These are phyloP conservation scores for Callopanchax toddi DNA, from an alignment of 2,113 vertebrate species.

Conservation along the genomic window DNA sequence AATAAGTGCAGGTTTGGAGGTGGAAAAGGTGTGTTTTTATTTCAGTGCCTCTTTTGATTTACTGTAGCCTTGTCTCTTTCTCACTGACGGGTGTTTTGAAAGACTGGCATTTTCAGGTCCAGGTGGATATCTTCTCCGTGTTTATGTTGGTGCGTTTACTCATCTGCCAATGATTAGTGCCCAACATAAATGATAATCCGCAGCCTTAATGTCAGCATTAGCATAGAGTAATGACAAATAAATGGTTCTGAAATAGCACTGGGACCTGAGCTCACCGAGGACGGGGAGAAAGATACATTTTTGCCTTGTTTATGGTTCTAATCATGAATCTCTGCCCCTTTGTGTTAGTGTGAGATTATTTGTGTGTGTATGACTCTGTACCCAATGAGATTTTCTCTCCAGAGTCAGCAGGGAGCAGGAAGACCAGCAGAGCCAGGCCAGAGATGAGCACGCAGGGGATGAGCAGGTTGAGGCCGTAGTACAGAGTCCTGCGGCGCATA, in stretches of 20 bases:
- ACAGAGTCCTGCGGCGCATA: slow-evolving; percentile 88
- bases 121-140: slow-evolving; percentile 28
- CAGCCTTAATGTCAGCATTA: slow-evolving; percentile 55
- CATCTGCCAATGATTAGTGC: slow-evolving; percentile 32
- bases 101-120: slow-evolving; percentile 44
- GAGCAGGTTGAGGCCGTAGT: slow-evolving; percentile 90
- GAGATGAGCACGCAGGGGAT: slow-evolving; percentile 92
- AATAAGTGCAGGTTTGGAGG: slow-evolving; percentile 20
- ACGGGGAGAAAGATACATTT: background rate
- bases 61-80: slow-evolving; percentile 29
- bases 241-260: slow-evolving; percentile 12
- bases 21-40: slow-evolving; percentile 20
- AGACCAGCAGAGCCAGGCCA: slow-evolving; percentile 88
- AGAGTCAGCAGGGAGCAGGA: slow-evolving; percentile 90
- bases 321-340: slow-evolving; percentile 23
- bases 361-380: slow-evolving; percentile 35
- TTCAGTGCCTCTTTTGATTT: slow-evolving; percentile 35
- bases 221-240: slow-evolving; percentile 40
- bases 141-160: slow-evolving; percentile 30
- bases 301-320: slow-evolving; percentile 4
- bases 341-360: slow-evolving; percentile 11
- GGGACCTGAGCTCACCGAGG: slow-evolving; percentile 3
- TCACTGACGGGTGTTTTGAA: slow-evolving; percentile 35
- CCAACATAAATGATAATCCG: slow-evolving; percentile 31
- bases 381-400: slow-evolving; percentile 89